phyloP scores from a whole-genome alignment of 1,140 invertebrate species.

The Oreohelix idahoensis region DNA sequence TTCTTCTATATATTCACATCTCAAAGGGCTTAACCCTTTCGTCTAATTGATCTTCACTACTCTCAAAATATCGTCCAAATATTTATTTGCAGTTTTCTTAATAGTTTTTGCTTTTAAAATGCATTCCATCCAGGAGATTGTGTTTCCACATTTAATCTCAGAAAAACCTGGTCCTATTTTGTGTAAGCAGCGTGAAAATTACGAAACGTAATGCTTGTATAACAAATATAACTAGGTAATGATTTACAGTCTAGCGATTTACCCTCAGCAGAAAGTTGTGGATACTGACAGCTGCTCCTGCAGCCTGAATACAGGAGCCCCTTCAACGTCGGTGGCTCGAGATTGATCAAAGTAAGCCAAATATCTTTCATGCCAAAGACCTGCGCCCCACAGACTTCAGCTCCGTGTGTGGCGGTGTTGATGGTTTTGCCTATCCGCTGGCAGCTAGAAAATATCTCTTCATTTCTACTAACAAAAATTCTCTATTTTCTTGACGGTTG shows the following conservation, averaged over 20 bases:
- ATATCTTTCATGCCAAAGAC: conserved; percentile 17
- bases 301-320: not conserved
- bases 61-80: no score
- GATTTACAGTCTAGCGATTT: not conserved
- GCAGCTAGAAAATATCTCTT: not conserved
- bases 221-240: not conserved
- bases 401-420: conserved; percentile 27
- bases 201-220: no score
- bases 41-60: no score
- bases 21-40: no score
- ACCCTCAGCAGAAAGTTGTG: not conserved
- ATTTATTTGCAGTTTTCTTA: no score
- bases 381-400: not conserved
- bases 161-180: no score
- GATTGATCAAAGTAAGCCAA: conserved; percentile 14
- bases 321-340: not conserved
- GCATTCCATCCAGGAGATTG: no score
- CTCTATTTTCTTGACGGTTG: conserved; percentile 24
- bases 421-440: conserved; percentile 26
- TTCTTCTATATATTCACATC: no score
- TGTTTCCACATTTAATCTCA: no score
- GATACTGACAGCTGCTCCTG: conserved; percentile 12
- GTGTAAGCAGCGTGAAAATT: no score
- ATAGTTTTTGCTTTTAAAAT: no score
- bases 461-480: not conserved